A percentile compares a stretch with the other conserved stretches of the same genome.
These are phyloP conservation scores for Lasioglossum villosulum DNA, from an alignment of 2,888 invertebrate genomes.

Conservation along the genomic window DNA sequence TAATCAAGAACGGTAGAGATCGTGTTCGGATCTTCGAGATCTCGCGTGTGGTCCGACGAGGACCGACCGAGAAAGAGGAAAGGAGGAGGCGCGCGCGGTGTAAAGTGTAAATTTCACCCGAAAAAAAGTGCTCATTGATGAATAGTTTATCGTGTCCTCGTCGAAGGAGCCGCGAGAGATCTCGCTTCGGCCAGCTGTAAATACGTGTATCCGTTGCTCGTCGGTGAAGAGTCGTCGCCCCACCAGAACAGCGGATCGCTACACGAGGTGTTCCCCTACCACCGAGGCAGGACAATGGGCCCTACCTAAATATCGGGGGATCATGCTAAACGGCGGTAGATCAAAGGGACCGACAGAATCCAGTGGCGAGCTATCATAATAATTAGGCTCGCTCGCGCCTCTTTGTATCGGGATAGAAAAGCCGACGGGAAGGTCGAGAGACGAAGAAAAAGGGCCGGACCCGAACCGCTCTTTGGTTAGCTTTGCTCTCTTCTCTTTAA, in stretches of 20 bases:
- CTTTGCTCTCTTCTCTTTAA: conserved; percentile 40
- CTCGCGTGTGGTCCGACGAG: conserved; percentile 64
- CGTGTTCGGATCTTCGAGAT: neutral
- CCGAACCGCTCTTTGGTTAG: conserved; percentile 41
- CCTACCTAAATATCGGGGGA: conserved; percentile 82
- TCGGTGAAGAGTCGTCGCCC: neutral
- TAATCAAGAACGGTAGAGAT: conserved; percentile 12
- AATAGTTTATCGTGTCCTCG: conserved; percentile 73
- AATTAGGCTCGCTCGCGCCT: conserved; percentile 84
- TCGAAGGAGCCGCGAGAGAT: conserved; percentile 15
- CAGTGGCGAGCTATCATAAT: conserved; percentile 85
- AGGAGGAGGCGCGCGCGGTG: conserved; percentile 3
- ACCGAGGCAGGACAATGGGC: conserved; percentile 66
- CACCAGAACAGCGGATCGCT: conserved; percentile 45
- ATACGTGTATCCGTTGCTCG: neutral
- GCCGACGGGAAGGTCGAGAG: conserved; percentile 78
- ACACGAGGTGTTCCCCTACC: conserved; percentile 59
- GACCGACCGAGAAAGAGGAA: neutral
- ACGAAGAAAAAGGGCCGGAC: conserved; percentile 67
- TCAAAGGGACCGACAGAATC: conserved; percentile 84
- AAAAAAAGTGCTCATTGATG: conserved; percentile 73
- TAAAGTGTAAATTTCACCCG: conserved; percentile 61
- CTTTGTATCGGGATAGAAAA: conserved; percentile 84
- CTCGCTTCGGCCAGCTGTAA: neutral
- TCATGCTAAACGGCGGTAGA: conserved; percentile 84